Conservation (phyloP, 2,888 invertebrate species). For the Drosophila pseudotakahashii region DNA sequence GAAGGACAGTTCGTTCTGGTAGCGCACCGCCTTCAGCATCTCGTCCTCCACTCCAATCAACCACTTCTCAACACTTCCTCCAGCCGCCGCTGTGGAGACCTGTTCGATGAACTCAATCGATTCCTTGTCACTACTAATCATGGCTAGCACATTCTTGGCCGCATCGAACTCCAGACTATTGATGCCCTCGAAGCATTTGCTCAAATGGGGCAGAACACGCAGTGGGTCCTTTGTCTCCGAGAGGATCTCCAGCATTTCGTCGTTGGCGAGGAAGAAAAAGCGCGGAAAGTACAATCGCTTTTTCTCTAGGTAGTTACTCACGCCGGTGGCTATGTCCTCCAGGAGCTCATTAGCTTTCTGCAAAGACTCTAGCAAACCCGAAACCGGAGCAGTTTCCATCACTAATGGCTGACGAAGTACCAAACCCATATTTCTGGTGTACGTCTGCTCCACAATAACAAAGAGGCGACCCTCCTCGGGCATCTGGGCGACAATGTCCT, state of each 20-base stretch:
- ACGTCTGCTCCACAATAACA: conserved; percentile 85
- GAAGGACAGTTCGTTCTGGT: conserved; percentile 84
- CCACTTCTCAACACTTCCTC: conserved; percentile 89
- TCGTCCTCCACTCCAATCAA: conserved; percentile 87
- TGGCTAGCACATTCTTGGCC: conserved; percentile 86
- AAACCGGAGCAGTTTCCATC: conserved; percentile 85
- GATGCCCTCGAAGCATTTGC: conserved; percentile 90
- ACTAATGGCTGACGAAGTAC: conserved; percentile 83
- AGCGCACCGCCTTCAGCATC: conserved; percentile 86
- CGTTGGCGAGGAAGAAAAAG: conserved; percentile 91
- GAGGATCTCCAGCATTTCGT: conserved; percentile 89
- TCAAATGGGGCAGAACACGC: conserved; percentile 87
- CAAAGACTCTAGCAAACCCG: conserved; percentile 89
- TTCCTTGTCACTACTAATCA: conserved; percentile 87
- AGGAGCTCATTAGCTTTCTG: conserved; percentile 86
- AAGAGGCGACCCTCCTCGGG: conserved; percentile 88
- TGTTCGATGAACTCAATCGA: conserved; percentile 85
- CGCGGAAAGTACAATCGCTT: conserved; percentile 89
- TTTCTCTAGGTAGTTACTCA: conserved; percentile 88
- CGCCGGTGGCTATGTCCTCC: conserved; percentile 87
- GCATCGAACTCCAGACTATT: conserved; percentile 85
- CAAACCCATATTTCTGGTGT: conserved; percentile 84
- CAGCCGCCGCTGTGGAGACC: conserved; percentile 85
- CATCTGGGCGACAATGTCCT: conserved; percentile 88
- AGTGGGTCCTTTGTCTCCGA: conserved; percentile 88